Evolutionary conservation across 2,888 invertebrate genomes (phyloP).

Genomic region (Crematogaster levior): DNA sequence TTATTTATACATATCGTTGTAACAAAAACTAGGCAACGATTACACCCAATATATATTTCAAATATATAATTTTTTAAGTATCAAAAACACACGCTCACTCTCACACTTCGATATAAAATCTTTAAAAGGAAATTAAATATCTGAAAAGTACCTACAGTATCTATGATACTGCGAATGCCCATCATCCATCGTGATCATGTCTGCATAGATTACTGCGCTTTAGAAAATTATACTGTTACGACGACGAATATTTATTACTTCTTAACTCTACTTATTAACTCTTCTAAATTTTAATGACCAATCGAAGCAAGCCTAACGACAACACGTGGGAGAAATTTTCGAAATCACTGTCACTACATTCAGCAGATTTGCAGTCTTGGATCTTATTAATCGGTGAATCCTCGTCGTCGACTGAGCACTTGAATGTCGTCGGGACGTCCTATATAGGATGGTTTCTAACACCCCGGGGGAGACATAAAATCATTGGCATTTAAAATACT

Average conservation of each 20-base stretch:
- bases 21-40: not conserved
- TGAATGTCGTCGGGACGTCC: conserved; percentile 65
- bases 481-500: conserved; percentile 84
- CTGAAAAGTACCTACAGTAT: conserved; percentile 78
- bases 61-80: not conserved
- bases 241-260: not conserved
- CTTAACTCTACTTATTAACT: too few relatives aligned
- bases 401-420: conserved; percentile 74
- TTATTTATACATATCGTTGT: not conserved
- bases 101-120: not conserved
- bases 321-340: conserved; percentile 53
- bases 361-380: conserved; percentile 46
- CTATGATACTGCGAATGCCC: conserved; percentile 77
- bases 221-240: not conserved
- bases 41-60: not conserved
- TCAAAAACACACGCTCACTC: not conserved
- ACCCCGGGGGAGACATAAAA: conserved; percentile 82
- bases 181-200: conserved; percentile 82
- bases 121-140: not conserved
- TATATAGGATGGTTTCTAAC: conserved; percentile 77
- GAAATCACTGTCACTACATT: conserved; percentile 76
- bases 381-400: conserved; percentile 55
- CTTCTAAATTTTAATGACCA: conserved; percentile 7
- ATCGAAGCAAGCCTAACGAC: conserved; percentile 31
- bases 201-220: conserved; percentile 53